These are phyloP conservation scores for Heloderma charlesbogerti DNA, from an alignment of 2,113 vertebrate genomes.

Conservation along the genomic window DNA sequence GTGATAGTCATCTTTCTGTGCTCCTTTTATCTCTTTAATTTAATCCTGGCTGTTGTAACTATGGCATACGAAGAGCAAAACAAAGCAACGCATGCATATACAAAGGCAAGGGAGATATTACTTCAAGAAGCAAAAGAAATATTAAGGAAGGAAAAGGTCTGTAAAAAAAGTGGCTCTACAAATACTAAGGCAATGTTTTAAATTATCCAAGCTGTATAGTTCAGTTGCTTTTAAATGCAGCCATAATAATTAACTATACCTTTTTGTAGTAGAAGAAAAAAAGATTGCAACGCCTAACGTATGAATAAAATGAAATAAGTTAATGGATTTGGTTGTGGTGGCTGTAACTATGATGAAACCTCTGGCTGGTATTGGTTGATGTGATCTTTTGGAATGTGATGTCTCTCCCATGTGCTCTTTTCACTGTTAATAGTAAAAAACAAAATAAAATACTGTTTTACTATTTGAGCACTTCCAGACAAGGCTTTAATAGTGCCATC, in stretches of 20 bases:
- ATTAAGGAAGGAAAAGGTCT: conserved; percentile 88
- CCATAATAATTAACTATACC: neutral
- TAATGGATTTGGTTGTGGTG: neutral
- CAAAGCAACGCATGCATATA: conserved; percentile 89
- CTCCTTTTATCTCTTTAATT: conserved; percentile 97
- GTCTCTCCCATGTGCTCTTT: neutral
- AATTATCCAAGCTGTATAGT: neutral
- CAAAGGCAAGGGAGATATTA: conserved; percentile 86
- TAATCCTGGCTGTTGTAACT: conserved; percentile 96
- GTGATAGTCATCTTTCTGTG: conserved; percentile 95
- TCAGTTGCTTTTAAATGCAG: neutral
- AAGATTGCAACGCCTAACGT: neutral
- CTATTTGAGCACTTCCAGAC: neutral
- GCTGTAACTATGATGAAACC: too few species aligned
- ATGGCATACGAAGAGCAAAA: conserved; percentile 98
- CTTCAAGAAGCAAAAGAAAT: conserved; percentile 84
- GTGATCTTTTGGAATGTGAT: neutral
- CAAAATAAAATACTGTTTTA: neutral
- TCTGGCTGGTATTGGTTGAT: neutral
- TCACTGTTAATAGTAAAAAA: too few species aligned
- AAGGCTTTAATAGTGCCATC: too few species aligned
- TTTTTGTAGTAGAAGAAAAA: neutral
- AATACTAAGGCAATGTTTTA: neutral
- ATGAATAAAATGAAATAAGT: neutral
- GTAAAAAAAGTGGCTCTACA: conserved; percentile 7